Conservation (phyloP, 2,888 invertebrate species). For the Nezara viridula region DNA sequence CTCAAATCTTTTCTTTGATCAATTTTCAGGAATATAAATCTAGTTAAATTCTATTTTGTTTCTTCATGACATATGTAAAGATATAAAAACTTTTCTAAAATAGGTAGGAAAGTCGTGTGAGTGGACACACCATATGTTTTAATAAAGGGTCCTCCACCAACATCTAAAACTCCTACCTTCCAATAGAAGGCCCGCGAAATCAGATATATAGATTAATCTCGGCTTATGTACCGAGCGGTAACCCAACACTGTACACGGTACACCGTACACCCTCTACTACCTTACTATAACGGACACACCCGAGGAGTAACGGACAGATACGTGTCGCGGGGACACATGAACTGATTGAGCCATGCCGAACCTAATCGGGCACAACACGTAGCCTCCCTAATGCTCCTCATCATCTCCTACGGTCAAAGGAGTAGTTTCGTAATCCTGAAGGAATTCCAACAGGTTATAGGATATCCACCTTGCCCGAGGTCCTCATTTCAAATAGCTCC, state of each 20-base stretch:
- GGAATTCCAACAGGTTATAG: not conserved
- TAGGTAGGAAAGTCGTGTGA: no score
- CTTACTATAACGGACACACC: not conserved
- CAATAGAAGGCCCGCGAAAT: not conserved
- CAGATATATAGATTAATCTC: not conserved
- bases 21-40: no score
- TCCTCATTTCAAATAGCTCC: no score
- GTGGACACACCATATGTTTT: no score
- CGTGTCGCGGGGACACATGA: not conserved
- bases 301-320: not conserved
- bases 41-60: no score
- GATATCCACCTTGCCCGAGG: not conserved
- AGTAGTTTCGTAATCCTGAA: not conserved
- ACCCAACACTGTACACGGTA: not conserved
- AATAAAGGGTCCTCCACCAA: no score
- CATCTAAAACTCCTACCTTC: no score
- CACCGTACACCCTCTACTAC: not conserved
- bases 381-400: not conserved
- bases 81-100: no score
- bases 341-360: not conserved
- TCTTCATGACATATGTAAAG: no score
- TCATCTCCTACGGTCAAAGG: not conserved
- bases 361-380: conserved; percentile 7
- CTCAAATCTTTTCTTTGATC: no score
- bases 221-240: not conserved